Evolutionary conservation across 2,888 invertebrate genomes (phyloP).

Genomic region (Drosophila histrio): DNA sequence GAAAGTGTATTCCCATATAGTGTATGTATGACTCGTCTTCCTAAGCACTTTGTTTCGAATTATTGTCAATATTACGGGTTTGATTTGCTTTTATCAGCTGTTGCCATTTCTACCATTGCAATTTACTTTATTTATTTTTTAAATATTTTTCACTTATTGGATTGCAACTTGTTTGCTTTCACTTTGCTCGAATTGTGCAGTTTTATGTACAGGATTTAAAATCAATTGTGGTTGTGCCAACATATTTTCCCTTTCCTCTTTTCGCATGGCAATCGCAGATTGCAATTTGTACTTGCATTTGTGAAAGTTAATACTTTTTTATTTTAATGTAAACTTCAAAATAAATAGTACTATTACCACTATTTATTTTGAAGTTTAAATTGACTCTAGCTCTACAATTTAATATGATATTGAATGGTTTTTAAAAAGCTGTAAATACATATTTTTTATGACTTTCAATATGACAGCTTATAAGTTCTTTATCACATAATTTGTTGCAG

Average conservation of each 20-base stretch:
- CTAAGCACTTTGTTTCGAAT: too few species aligned
- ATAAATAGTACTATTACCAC: background rate
- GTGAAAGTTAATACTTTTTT: background rate
- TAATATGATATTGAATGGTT: background rate
- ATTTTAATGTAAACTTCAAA: background rate
- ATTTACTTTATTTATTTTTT: slow-evolving; percentile 21
- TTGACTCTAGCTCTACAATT: background rate
- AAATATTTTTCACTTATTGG: slow-evolving; percentile 34
- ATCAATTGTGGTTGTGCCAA: slow-evolving; percentile 33
- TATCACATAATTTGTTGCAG: slow-evolving; percentile 22
- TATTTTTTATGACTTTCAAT: background rate
- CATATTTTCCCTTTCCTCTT: slow-evolving; percentile 8
- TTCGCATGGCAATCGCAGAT: slow-evolving; percentile 1
- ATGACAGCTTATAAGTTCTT: slow-evolving; percentile 12
- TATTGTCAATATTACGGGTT: too few species aligned
- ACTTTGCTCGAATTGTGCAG: slow-evolving; percentile 30
- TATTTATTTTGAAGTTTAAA: background rate
- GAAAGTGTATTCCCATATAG: too few species aligned
- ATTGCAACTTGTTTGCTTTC: slow-evolving; percentile 38
- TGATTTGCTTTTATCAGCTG: too few species aligned
- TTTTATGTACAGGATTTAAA: slow-evolving; percentile 34
- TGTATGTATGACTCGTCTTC: too few species aligned
- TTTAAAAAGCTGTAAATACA: background rate
- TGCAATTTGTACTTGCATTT: slow-evolving; percentile 9
- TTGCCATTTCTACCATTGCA: too few species aligned